Evolutionary conservation across 2,113 vertebrate genomes (phyloP), one percentile per base, ranked within the genome.

Genomic region (Diphyllodes magnificus): DNA sequence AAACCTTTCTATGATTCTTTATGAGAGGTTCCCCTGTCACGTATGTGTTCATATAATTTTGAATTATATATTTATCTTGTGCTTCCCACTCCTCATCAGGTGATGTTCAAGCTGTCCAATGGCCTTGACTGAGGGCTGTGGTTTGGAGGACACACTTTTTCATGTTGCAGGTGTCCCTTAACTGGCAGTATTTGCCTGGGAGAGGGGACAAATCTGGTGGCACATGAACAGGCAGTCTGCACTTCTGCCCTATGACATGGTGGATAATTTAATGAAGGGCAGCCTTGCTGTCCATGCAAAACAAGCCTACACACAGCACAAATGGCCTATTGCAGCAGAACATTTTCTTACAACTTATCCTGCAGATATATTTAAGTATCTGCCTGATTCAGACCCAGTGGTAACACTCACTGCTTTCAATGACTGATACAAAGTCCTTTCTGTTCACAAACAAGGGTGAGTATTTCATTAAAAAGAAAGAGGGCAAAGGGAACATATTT

Each of bases 401-500:
- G 64, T 60, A 96, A 96, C 95, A 96, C 78, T 92, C 39, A 30
- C 45, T 78, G 84, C 90, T 94, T 93, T 96, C 87, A 97, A 13
- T 61, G 77, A 39, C 27, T 76, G 69, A 84, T 69, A 96, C 92
- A 95, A 92, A 94, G 75, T 85, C 45, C 50, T 61, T 92, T 92
- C 91, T 97, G 91, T 96, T 92, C 87, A 69, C n/a, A 85, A 44
- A 59, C 30, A 64, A 82, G 79, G 71, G 44, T 61, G 45, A 91
- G 10, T 15, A 40, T 77, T 82, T 72, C 45, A 56, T 44, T 82
- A n/a, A 73, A 88, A 76, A 81, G 51, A 37, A 71, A 24, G 57
- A 90, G 75, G 68, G 81, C 70, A 92, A 87, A 86, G 84, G 44
- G 73, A 97, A 86, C 57, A 47, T 88, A 82, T 64, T 96, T 94